Base-by-base conservation (phyloP, 2,797 vertebrate genomes). In the Pachyuromys duprasi region DNA sequence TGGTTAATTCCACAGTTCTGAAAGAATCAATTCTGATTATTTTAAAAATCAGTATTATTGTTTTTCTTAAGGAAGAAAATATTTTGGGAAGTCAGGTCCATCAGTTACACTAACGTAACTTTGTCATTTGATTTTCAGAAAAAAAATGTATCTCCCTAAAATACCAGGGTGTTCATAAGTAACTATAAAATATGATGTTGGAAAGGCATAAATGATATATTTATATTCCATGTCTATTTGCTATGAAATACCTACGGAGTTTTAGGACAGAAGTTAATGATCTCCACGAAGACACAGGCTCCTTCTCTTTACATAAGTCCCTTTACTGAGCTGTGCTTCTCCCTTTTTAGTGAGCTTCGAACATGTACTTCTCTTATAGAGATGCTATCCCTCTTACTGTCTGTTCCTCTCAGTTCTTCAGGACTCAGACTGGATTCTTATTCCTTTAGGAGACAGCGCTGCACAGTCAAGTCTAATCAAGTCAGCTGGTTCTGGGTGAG, bases 131-230 rank as follows among this genome's bases (percentile, higher is more conserved):
- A 89, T 26, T 62, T 88, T 79, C 83, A n/a, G 76, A n/a, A 55
- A 80, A 81, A 80, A 53, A 12, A n/a, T 45, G 1, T 63, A 28
- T 80, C 49, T 76, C n/a, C 9, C 55, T 89, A 62, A 94, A 81
- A 90, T 62, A 75, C 15, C 67, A 33, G 94, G 62, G 75, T 96
- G 49, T 39, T 75, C n/a, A 76, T 45, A 76, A 81, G 84, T 91
- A 26, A 39, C 36, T 80, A 53, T 26, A 33, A 87, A 78, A 31
- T 42, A 84, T 24, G 45, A 65, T 36, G 57, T 42, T 67, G 12
- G 33, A 87, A 91, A 88, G 39, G 5, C 15, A 78, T 78, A 65
- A 78, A 67, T 79, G 83, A 67, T 72, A 84, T 28, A 72, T 78
- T 6, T 18, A 80, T 89, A 78, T 53, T 7, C 39, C 60, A 17